Percentiles rank a stretch among this genome's conserved stretches.
Evolutionary conservation across 2,888 invertebrate genomes (phyloP).

Genomic region (Mesorhabditis sp.): DNA sequence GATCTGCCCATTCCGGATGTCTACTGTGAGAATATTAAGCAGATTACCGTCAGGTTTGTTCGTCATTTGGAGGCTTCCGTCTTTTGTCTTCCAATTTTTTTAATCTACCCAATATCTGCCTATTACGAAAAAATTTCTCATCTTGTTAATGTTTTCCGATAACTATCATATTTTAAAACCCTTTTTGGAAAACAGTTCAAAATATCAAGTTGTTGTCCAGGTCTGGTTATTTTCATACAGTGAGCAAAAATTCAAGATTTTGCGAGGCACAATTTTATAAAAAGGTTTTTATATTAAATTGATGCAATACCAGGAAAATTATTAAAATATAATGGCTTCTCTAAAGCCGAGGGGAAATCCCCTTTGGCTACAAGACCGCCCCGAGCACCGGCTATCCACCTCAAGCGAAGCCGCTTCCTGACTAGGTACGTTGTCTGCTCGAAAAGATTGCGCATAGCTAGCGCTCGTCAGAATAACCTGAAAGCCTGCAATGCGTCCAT

Average conservation of each 20-base stretch:
- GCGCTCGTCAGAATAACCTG: not conserved
- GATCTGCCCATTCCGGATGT: conserved; percentile 54
- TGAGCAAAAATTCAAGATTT: too few species aligned
- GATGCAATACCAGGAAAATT: too few species aligned
- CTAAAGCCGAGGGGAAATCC: not conserved
- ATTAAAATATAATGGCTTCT: too few species aligned
- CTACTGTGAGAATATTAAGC: conserved; percentile 44
- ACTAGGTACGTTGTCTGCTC: not conserved
- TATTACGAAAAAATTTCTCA: not conserved
- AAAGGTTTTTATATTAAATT: too few species aligned
- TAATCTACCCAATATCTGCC: not conserved
- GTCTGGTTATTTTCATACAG: too few species aligned
- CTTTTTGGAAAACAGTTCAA: too few species aligned
- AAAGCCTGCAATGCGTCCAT: not conserved
- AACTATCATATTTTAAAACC: too few species aligned
- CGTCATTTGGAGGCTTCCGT: not conserved
- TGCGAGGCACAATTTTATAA: too few species aligned
- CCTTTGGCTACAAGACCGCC: not conserved
- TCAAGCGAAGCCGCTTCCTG: conserved; percentile 5
- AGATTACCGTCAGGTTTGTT: conserved; percentile 12
- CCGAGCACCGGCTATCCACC: not conserved
- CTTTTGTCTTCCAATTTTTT: not conserved
- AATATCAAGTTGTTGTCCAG: too few species aligned
- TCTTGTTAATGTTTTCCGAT: too few species aligned
- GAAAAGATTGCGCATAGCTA: too few species aligned